Base-by-base conservation (phyloP, 2,797 vertebrate genomes). In the Labroides dimidiatus region DNA sequence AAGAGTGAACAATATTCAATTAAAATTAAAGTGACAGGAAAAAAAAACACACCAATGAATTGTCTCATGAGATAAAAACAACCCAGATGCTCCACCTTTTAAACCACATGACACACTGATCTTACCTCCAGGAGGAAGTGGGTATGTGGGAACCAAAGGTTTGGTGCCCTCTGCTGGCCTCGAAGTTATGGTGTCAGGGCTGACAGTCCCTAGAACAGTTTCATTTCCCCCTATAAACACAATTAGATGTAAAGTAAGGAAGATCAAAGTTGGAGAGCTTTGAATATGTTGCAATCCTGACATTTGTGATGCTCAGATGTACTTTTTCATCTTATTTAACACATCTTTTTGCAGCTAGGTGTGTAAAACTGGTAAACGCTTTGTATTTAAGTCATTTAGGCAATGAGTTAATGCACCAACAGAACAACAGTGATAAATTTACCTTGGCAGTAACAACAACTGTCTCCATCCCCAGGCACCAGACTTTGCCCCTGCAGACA, bases 371-470 rank as follows among this genome's bases (percentile, higher is more conserved):
- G 1, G 3, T 24, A 17, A 51, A 56, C 55, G 37, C 6, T n/a
- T 12, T 41, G 10, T n/a, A 16, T 55, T 50, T 1, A 8, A 10
- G 17, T 54, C 17, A 68, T 15, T n/a, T 20, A 19, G 30, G 44
- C 14, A 42, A 49, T 33, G n/a, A n/a, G n/a, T n/a, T n/a, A n/a
- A n/a, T n/a, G n/a, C n/a, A n/a, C 56, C 10, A 60, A 43, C 19
- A 21, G 20, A 64, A 44, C 33, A 53, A 23, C 6, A 54, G 39
- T 14, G 12, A 0, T 42, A 36, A 44, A 20, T 75, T 82, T 85
- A 51, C 86, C 90, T 60, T 64, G 33, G 53, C 96, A 98, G 84
- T 77, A 90, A 61, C 97, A 98, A 48, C 97, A 98, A 4, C 60
- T 81, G 3, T 92, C 91, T 50, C 85, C 94, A 0, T 56, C 77